Evolutionary conservation across 2,113 vertebrate genomes (phyloP).

Genomic region (Percina caprodes): DNA sequence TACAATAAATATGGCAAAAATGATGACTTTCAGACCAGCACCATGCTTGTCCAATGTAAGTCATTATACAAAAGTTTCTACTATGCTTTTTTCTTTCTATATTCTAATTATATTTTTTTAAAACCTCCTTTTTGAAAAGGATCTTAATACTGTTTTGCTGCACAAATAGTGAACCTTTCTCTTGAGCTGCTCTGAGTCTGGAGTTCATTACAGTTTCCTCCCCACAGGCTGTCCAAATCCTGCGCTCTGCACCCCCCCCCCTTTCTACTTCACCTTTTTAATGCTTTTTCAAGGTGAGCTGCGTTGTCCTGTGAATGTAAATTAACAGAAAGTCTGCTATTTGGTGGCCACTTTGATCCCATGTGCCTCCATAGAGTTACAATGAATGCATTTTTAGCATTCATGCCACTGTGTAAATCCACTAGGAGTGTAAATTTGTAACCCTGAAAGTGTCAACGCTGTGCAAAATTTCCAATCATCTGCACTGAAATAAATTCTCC

Average conservation of each 20-base stretch:
- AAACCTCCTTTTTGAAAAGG: too few relatives aligned
- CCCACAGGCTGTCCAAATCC: neutral
- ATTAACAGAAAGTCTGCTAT: neutral
- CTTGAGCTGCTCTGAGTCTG: neutral
- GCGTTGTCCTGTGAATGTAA: conserved; percentile 2
- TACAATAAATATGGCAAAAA: too few relatives aligned
- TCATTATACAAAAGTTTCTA: too few relatives aligned
- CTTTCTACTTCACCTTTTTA: neutral
- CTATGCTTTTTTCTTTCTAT: too few relatives aligned
- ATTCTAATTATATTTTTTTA: too few relatives aligned
- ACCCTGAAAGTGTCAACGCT: neutral
- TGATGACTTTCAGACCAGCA: too few relatives aligned
- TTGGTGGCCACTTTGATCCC: conserved; percentile 20
- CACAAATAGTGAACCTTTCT: neutral
- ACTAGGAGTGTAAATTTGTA: neutral
- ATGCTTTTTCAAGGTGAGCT: conserved; percentile 17
- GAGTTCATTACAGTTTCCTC: neutral
- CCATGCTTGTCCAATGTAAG: too few relatives aligned
- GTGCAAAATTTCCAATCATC: conserved; percentile 3
- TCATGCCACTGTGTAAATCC: neutral
- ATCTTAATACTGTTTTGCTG: too few relatives aligned
- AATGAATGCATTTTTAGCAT: neutral
- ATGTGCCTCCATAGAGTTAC: neutral
- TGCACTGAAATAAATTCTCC: neutral
- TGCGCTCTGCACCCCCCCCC: neutral